Evolutionary conservation across 2,888 invertebrate species (phyloP).

Genomic region (Pandemis corylana): DNA sequence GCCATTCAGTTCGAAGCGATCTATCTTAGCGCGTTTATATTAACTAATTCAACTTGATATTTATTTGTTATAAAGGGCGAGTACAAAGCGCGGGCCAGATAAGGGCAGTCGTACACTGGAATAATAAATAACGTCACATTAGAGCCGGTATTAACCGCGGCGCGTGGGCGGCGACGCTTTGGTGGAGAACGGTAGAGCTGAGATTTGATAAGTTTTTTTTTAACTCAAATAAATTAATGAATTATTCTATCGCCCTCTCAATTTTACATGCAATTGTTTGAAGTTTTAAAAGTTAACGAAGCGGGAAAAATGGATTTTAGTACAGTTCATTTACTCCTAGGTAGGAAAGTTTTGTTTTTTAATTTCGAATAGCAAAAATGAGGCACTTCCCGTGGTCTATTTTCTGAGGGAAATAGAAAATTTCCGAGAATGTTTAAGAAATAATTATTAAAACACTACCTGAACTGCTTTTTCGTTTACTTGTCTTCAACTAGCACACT

Average conservation of each 20-base stretch:
- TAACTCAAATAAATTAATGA: not conserved
- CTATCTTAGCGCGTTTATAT: constrained; percentile 61
- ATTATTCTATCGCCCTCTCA: too few species aligned
- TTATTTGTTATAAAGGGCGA: constrained; percentile 60
- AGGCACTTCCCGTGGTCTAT: too few species aligned
- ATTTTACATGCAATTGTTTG: too few species aligned
- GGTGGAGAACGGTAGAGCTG: constrained; percentile 48
- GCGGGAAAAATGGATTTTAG: too few species aligned
- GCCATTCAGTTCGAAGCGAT: constrained; percentile 56
- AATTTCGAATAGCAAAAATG: too few species aligned
- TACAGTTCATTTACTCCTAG: too few species aligned
- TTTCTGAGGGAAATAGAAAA: too few species aligned
- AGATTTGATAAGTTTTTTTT: constrained; percentile 43
- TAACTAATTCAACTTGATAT: constrained; percentile 68
- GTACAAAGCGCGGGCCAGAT: constrained; percentile 69
- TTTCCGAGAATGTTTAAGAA: too few species aligned
- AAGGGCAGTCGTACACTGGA: constrained; percentile 67
- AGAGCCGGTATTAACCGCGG: constrained; percentile 63
- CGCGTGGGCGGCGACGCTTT: constrained; percentile 56
- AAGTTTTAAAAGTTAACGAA: not conserved
- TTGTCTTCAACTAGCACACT: too few species aligned
- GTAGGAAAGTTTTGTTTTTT: too few species aligned
- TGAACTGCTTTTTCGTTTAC: too few species aligned
- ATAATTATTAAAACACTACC: too few species aligned
- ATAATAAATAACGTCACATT: constrained; percentile 78